These are phyloP conservation scores for Coracias cyanogaster DNA, from an alignment of 2,797 vertebrate genomes.

Conservation along the genomic window DNA sequence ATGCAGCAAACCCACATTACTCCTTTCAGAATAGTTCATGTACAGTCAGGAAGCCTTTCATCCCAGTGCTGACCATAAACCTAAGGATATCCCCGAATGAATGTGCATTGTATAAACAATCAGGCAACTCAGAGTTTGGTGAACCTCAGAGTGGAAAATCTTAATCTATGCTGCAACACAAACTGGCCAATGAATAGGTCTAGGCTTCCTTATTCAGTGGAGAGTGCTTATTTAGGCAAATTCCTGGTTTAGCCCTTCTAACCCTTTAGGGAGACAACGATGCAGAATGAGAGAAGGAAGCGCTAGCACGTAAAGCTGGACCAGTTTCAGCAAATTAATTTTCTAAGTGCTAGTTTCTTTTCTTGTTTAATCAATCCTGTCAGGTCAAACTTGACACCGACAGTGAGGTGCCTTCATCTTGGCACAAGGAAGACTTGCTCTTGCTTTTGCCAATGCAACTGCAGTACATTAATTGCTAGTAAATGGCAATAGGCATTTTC, in stretches of 20 bases:
- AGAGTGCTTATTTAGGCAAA: background rate
- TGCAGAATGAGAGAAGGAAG: background rate
- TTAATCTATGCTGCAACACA: background rate
- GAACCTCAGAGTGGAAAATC: background rate
- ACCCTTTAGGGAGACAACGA: background rate
- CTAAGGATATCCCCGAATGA: background rate
- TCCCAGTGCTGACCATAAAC: background rate
- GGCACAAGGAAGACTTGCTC: background rate
- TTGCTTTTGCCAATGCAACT: background rate
- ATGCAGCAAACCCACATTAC: background rate
- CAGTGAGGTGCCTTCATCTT: background rate
- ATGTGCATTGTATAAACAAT: background rate
- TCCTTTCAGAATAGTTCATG: background rate
- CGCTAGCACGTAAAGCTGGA: background rate
- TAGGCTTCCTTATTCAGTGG: background rate
- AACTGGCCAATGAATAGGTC: background rate
- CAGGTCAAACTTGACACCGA: background rate
- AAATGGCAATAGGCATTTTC: background rate
- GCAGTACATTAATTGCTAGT: background rate
- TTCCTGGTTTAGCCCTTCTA: background rate
- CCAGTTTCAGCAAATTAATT: background rate
- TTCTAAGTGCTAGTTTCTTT: background rate
- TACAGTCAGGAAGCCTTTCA: background rate
- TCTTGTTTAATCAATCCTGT: background rate
- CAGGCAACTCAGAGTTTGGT: background rate